Percentiles rank a stretch among this genome's conserved stretches.
Evolutionary conservation across 2,113 vertebrate species (phyloP).

Genomic region (Hyaena hyaena): DNA sequence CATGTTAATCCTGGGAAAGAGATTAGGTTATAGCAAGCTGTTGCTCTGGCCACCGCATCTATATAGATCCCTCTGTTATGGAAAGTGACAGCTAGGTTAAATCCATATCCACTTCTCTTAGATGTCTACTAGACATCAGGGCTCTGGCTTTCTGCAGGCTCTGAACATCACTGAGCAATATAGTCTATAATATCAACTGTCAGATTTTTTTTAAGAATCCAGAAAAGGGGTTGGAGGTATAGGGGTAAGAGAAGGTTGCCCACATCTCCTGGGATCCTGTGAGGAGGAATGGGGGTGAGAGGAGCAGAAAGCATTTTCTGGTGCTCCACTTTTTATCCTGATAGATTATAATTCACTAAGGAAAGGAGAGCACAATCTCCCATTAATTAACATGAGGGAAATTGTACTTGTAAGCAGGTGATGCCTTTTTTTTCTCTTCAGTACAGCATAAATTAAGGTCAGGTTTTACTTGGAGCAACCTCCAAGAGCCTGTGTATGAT

Average conservation of each 20-base stretch:
- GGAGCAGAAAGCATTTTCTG: not conserved
- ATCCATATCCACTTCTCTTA: not conserved
- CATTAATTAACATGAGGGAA: not conserved
- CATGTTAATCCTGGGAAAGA: not conserved
- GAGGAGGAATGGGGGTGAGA: too few relatives aligned
- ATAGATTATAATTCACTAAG: not conserved
- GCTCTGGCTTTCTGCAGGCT: not conserved
- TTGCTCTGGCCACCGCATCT: not conserved
- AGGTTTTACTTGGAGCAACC: not conserved
- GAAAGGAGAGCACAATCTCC: not conserved
- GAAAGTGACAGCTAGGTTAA: not conserved
- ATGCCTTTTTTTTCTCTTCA: not conserved
- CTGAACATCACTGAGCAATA: not conserved
- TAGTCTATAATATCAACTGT: fast-evolving
- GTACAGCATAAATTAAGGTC: not conserved
- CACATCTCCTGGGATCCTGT: not conserved
- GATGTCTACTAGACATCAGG: not conserved
- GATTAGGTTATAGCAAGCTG: not conserved
- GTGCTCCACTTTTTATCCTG: not conserved
- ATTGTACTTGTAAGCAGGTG: not conserved
- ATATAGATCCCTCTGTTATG: fast-evolving
- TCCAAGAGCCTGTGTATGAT: not conserved
- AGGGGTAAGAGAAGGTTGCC: not conserved
- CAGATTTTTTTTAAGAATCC: not conserved
- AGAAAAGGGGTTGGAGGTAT: not conserved